phyloP scores from a whole-genome alignment of 2,888 invertebrate species.

The Sipha maydis region DNA sequence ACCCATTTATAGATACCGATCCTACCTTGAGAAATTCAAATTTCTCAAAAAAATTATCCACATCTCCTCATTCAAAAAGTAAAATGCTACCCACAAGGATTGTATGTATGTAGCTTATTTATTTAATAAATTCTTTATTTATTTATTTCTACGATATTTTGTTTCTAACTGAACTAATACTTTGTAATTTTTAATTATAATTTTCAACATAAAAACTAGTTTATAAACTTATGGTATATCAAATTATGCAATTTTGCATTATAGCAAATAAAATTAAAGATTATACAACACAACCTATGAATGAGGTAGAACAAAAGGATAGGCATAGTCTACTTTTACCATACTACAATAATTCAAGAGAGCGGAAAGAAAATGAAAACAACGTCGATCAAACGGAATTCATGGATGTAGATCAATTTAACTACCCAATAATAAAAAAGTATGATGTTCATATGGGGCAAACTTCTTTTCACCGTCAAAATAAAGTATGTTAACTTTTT shows the following conservation, averaged over 20 bases:
- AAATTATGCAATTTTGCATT: background rate
- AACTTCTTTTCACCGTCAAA: slow-evolving; percentile 54
- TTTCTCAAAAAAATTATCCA: slow-evolving; percentile 4
- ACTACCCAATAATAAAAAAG: slow-evolving; percentile 33
- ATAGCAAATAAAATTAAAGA: slow-evolving; percentile 48
- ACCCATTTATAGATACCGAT: slow-evolving; percentile 44
- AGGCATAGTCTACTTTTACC: slow-evolving; percentile 15
- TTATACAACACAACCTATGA: slow-evolving; percentile 24
- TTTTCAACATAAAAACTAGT: background rate
- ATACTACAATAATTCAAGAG: slow-evolving; percentile 36
- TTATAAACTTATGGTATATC: background rate
- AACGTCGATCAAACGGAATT: slow-evolving; percentile 14
- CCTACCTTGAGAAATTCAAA: slow-evolving; percentile 24
- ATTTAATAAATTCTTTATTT: background rate
- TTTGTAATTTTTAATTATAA: background rate
- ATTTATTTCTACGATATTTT: background rate
- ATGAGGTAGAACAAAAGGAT: slow-evolving; percentile 26
- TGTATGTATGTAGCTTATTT: no score
- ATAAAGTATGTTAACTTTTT: slow-evolving; percentile 24
- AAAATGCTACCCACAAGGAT: background rate
- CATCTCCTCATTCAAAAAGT: slow-evolving; percentile 26
- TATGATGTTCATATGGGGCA: slow-evolving; percentile 36
- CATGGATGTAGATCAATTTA: slow-evolving; percentile 26
- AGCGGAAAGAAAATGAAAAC: slow-evolving; percentile 53
- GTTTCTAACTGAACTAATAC: background rate